Percentiles rank a stretch among this genome's conserved stretches.
phyloP scores from a whole-genome alignment of 2,113 vertebrate species.

The Takifugu bimaculatus region DNA sequence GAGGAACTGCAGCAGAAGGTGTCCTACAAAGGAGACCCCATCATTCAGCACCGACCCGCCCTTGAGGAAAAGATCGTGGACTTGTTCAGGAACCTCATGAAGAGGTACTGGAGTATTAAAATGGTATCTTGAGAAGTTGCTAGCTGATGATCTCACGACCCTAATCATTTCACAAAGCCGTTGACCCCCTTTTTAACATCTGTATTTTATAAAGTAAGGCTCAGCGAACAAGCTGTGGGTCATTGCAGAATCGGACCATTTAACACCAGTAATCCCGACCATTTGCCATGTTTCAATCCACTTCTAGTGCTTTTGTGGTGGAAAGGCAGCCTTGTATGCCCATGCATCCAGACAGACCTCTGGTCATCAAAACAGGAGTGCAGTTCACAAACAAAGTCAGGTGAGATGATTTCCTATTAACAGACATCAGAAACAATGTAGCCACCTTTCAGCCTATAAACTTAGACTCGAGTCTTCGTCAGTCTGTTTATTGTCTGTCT shows the following conservation, averaged over 20 bases:
- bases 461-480: too few species aligned
- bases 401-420: conserved; percentile 61
- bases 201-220: too few species aligned
- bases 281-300: conserved; percentile 1
- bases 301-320: conserved; percentile 90
- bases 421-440: neutral
- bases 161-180: too few species aligned
- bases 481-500: neutral
- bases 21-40: conserved; percentile 97
- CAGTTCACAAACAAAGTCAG: conserved; percentile 99
- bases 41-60: conserved; percentile 94
- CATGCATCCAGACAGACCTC: conserved; percentile 95
- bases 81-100: conserved; percentile 95
- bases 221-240: neutral
- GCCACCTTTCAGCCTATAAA: neutral
- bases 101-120: conserved; percentile 77
- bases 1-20: conserved; percentile 98
- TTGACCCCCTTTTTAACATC: too few species aligned
- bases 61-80: conserved; percentile 97
- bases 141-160: neutral
- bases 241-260: neutral
- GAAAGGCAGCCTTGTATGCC: conserved; percentile 98
- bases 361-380: conserved; percentile 97
- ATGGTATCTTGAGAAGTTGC: neutral
- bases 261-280: too few species aligned